Evolutionary conservation across 1,140 invertebrate species (phyloP), one percentile per base, ranked within the genome.

Genomic region (Periplaneta americana): DNA sequence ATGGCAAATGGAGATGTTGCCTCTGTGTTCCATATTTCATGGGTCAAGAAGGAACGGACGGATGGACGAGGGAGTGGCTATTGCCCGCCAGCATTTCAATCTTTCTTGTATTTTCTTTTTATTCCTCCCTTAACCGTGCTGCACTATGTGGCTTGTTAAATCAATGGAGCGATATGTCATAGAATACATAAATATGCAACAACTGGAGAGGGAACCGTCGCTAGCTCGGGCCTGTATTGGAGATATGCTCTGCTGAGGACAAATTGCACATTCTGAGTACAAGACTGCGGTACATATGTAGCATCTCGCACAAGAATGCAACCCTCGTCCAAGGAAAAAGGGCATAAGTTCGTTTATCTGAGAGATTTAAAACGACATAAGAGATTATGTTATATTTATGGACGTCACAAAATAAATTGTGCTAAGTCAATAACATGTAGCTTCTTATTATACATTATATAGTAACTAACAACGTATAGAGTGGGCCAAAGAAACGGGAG

Each of bases 171-270:
- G 32, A 77, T 77, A 77, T 34, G 75, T 77, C 75, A 36, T 28
- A 13, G 22, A n/a, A 31, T 77, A 77, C 75, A 77, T 77, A 36
- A 33, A 77, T 77, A 77, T 77, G 75, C 35, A 77, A 77, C 75
- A n/a, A 36, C n/a, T n/a, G 11, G 22, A 39, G 48, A 66, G 48
- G 48, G 48, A 66, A 8, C 5, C 22, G 28, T 8, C 22, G 48
- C 6, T 3, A 8, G 22, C 2, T 8, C 48, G 22, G n/a, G 48
- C 13, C 0, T 66, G 48, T 66, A 66, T 22, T 66, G 6, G 22
- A 48, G 48, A 66, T 28, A 66, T 28, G 22, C 48, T 66, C 48
- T 28, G 22, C 3, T 8, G 22, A 28, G 48, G 22, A 66, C 48
- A 66, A 66, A 66, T 66, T 66, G 48, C 48, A 66, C 22, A 66